Base-by-base conservation (phyloP, 2,888 invertebrate genomes). In the Trichogramma evanescens region DNA sequence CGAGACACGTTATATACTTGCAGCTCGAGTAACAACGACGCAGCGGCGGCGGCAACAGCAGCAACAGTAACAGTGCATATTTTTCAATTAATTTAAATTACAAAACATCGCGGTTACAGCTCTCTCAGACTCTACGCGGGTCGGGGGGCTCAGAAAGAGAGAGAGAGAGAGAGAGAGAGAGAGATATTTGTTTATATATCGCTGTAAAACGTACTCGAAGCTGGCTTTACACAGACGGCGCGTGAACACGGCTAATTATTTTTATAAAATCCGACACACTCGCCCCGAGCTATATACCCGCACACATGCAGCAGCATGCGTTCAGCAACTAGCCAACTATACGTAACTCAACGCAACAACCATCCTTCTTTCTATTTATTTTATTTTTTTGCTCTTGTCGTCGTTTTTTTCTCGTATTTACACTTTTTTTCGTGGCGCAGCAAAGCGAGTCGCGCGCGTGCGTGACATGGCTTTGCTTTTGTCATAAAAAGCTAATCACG, bases 61-160 rank as follows among this genome's bases (percentile, higher is more conserved):
- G 71, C 71, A 72, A 72, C 75, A 68, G 70, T 26, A 26, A 71
- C 70, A 71, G 70, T 74, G 75, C 75, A 75, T 75, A 76, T 76
- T 76, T 76, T 76, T 75, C 76, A 74, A 75, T 76, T 76, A 75
- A 76, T 76, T 76, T 75, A 74, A 76, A 76, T 76, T 74, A 74
- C 76, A 75, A 75, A 75, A 74, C 73, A 72, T 71, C 72, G 72
- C 70, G 71, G 71, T 71, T 70, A 70, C 71, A 26, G 70, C 26
- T 26, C 26, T 26, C 26, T 26, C 26, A 26, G 26, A 26, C 26
- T 26, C 26, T 0, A 26, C 26, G 26, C 26, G 26, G 26, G 26
- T 26, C 26, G 26, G 26, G 26, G 26, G 26, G 26, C 26, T 26
- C 26, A 26, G 26, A 26, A 26, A 26, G 26, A 26, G 26, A 26